Conservation (phyloP, 2,797 vertebrate species). For the Falco peregrinus region DNA sequence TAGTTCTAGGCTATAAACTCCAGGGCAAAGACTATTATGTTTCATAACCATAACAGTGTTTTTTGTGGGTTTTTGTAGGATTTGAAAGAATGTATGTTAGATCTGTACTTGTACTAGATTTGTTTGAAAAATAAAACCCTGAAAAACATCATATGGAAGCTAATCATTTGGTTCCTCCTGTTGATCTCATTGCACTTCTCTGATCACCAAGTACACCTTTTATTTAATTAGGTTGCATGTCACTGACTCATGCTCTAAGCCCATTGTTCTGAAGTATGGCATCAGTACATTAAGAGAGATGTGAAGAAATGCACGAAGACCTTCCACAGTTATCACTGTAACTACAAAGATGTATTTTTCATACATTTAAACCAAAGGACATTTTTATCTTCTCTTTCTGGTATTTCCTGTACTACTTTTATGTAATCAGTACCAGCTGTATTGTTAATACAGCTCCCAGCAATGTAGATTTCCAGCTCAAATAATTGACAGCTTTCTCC, state of each 20-base stretch:
- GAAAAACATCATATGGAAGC: not conserved
- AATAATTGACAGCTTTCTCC: slow-evolving; percentile 64
- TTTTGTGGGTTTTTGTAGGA: not conserved
- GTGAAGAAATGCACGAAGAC: not conserved
- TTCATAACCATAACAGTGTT: not conserved
- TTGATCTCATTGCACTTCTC: not conserved
- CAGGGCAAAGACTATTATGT: not conserved
- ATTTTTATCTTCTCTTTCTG: slow-evolving; percentile 51
- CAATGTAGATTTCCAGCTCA: slow-evolving; percentile 51
- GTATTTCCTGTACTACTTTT: slow-evolving; percentile 64
- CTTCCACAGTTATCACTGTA: not conserved
- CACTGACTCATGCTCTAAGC: not conserved
- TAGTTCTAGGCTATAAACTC: not conserved
- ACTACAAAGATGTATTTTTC: slow-evolving; percentile 27
- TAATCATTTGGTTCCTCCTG: not conserved
- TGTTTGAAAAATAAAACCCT: slow-evolving; percentile 8
- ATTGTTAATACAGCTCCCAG: slow-evolving; percentile 55
- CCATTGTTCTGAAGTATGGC: not conserved
- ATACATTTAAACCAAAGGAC: slow-evolving; percentile 11
- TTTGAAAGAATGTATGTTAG: slow-evolving; percentile 27
- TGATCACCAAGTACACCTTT: not conserved
- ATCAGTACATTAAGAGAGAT: not conserved
- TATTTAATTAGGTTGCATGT: not conserved
- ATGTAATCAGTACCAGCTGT: slow-evolving; percentile 60
- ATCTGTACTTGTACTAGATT: not conserved